These are phyloP conservation scores for Gyrodactylus salaris DNA, from an alignment of 1,140 invertebrate genomes.

Conservation along the genomic window DNA sequence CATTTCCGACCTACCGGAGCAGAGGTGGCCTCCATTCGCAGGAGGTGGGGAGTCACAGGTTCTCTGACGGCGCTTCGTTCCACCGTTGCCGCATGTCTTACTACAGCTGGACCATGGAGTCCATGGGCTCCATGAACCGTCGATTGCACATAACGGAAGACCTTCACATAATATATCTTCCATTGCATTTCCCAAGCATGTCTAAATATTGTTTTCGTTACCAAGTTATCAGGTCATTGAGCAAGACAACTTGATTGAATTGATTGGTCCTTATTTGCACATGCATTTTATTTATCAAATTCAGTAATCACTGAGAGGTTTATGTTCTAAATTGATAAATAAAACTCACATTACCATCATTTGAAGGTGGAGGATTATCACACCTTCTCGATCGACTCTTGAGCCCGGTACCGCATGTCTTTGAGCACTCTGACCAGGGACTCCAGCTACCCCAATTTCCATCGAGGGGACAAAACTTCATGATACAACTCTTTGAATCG, in stretches of 20 bases:
- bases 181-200: background rate
- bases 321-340: background rate
- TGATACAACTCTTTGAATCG: slow-evolving; percentile 11
- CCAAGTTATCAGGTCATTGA: background rate
- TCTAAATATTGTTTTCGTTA: background rate
- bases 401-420: slow-evolving; percentile 12
- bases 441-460: slow-evolving; percentile 13
- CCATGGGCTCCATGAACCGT: slow-evolving; percentile 12
- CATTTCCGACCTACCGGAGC: slow-evolving; percentile 9
- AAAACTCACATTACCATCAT: background rate
- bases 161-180: background rate
- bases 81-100: slow-evolving; percentile 9
- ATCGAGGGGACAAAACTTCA: slow-evolving; percentile 10
- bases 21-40: slow-evolving; percentile 12
- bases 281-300: too few species aligned
- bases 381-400: background rate
- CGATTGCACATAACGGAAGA: background rate
- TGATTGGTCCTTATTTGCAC: too few species aligned
- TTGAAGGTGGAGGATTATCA: slow-evolving; percentile 1
- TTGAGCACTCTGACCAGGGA: slow-evolving; percentile 12
- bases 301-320: too few species aligned
- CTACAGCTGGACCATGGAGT: slow-evolving; percentile 8
- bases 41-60: slow-evolving; percentile 12
- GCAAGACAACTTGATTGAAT: too few species aligned
- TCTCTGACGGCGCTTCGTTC: slow-evolving; percentile 11